Conservation (phyloP, 2,113 vertebrate species). For the Porphyrio hochstetteri region DNA sequence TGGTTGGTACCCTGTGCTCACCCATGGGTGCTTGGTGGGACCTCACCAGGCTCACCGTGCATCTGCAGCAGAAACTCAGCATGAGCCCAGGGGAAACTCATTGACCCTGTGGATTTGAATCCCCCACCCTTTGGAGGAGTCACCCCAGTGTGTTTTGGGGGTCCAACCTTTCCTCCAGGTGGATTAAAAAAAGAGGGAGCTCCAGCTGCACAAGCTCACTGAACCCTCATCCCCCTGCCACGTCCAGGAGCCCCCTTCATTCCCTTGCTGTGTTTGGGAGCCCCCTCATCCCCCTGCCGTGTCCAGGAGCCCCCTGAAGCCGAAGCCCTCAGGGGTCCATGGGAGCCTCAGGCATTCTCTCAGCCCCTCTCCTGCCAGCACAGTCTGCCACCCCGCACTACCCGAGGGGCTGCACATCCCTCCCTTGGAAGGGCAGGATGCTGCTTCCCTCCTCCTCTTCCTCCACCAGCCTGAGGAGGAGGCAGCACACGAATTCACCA, state of each 20-base stretch:
- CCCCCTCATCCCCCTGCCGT: not conserved
- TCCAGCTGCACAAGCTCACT: not conserved
- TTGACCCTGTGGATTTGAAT: not conserved
- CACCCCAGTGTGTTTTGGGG: not conserved
- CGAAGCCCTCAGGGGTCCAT: accelerated
- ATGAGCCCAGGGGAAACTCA: not conserved
- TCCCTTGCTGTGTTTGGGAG: not conserved
- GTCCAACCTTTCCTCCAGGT: not conserved
- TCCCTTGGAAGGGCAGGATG: not conserved
- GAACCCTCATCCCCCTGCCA: not conserved
- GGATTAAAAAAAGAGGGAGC: accelerated
- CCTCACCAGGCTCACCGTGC: accelerated
- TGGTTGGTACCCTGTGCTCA: accelerated
- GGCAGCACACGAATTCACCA: not conserved
- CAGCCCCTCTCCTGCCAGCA: not conserved
- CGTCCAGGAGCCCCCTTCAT: not conserved
- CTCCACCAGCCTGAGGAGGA: not conserved
- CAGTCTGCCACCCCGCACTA: not conserved
- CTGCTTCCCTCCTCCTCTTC: not conserved
- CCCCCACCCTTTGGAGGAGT: not conserved
- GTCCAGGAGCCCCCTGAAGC: not conserved
- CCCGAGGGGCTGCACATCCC: not conserved
- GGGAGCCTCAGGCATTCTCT: not conserved
- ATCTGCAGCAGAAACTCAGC: accelerated
- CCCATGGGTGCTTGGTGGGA: accelerated